Conservation (phyloP, 2,888 invertebrate species). For the Papilio protenor region DNA sequence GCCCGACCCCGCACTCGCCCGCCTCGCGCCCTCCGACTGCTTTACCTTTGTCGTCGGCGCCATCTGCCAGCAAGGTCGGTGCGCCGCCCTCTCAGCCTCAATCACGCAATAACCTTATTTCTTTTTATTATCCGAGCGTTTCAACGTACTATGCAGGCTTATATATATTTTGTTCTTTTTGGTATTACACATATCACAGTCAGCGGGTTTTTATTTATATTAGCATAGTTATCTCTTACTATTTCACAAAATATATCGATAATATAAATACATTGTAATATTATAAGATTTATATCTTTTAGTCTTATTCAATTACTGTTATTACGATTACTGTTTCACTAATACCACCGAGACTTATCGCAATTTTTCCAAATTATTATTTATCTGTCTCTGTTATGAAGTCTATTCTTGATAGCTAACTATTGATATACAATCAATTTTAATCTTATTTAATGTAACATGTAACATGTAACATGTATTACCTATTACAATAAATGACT, state of each 20-base stretch:
- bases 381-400: background rate
- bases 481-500: background rate
- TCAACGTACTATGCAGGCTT: too few species aligned
- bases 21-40: slow-evolving; percentile 71
- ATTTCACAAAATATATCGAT: too few species aligned
- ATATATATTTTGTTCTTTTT: too few species aligned
- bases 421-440: background rate
- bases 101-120: too few species aligned
- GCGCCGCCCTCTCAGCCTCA: background rate
- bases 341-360: background rate
- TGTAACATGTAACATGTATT: background rate
- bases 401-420: background rate
- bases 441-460: background rate
- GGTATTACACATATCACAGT: too few species aligned
- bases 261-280: too few species aligned
- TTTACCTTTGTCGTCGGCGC: slow-evolving; percentile 83
- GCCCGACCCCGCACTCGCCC: slow-evolving; percentile 48
- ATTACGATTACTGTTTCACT: background rate
- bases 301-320: background rate
- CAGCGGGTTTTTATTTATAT: too few species aligned
- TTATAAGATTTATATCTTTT: background rate
- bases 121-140: too few species aligned
- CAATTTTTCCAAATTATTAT: background rate
- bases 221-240: too few species aligned
- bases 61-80: slow-evolving; percentile 85